These are phyloP conservation scores for Tenebrio molitor DNA, from an alignment of 1,140 invertebrate genomes.

Conservation along the genomic window DNA sequence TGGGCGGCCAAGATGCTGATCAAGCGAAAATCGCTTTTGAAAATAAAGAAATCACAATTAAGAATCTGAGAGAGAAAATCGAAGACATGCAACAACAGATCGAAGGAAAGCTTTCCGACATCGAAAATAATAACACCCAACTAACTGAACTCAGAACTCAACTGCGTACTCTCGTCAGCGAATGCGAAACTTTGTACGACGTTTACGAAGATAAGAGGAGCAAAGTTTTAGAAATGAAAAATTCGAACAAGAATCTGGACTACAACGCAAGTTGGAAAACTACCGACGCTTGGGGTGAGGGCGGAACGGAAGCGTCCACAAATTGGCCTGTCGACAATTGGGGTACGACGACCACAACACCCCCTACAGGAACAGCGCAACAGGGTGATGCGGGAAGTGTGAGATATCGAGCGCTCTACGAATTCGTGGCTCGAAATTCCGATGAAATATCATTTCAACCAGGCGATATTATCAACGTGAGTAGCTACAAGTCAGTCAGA, in stretches of 20 bases:
- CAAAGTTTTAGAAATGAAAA: constrained; percentile 71
- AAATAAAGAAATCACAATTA: constrained; percentile 87
- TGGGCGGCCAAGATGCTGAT: constrained; percentile 72
- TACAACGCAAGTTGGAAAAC: constrained; percentile 63
- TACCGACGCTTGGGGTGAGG: constrained; percentile 65
- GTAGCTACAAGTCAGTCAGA: constrained; percentile 38
- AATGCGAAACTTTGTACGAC: constrained; percentile 74
- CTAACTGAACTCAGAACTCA: constrained; percentile 77
- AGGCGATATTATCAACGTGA: constrained; percentile 92
- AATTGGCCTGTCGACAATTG: constrained; percentile 70
- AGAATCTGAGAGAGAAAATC: constrained; percentile 79
- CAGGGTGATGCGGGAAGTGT: constrained; percentile 68
- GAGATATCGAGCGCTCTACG: constrained; percentile 92
- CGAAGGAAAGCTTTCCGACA: constrained; percentile 83
- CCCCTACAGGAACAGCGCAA: constrained; percentile 43
- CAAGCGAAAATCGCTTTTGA: constrained; percentile 80
- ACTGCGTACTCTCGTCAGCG: constrained; percentile 67
- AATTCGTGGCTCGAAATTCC: constrained; percentile 91
- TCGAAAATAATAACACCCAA: constrained; percentile 86
- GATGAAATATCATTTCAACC: constrained; percentile 96
- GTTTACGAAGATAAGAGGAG: constrained; percentile 72
- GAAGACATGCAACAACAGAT: constrained; percentile 76
- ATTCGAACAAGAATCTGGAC: constrained; percentile 65
- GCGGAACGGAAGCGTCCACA: constrained; percentile 25
- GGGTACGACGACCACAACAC: constrained; percentile 58